phyloP scores from a whole-genome alignment of 1,140 invertebrate species.

The Brevipalpus yothersi region DNA sequence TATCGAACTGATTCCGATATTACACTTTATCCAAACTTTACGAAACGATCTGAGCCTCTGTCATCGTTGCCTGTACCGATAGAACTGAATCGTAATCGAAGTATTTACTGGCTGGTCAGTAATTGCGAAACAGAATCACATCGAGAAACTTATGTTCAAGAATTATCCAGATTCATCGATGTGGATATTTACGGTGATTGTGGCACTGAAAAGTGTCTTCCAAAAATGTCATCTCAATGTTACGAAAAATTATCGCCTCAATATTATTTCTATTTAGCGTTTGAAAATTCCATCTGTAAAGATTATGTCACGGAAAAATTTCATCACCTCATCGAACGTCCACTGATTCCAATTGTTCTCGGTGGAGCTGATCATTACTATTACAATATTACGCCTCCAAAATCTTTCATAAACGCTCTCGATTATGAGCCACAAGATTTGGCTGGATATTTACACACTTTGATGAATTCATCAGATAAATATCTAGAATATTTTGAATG shows the following conservation, averaged over 20 bases:
- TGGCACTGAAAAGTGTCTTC: conserved; percentile 14
- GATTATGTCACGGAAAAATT: conserved; percentile 24
- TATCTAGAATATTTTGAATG: conserved; percentile 19
- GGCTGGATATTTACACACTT: conserved; percentile 12
- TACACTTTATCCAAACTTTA: conserved; percentile 14
- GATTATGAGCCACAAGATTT: conserved; percentile 15
- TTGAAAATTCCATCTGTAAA: conserved; percentile 20
- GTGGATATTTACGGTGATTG: conserved; percentile 46
- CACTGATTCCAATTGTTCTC: conserved; percentile 20
- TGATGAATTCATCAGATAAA: conserved; percentile 13
- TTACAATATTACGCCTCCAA: conserved; percentile 16
- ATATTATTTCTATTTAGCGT: conserved; percentile 20
- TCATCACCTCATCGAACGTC: conserved; percentile 14
- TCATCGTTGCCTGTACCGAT: neutral
- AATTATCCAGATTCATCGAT: conserved; percentile 27
- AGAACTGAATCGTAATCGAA: conserved; percentile 10
- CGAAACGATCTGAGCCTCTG: too few species aligned
- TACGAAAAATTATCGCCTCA: conserved; percentile 10
- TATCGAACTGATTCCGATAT: conserved; percentile 71
- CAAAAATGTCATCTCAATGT: conserved; percentile 12
- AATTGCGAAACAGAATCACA: conserved; percentile 30
- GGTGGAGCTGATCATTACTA: conserved; percentile 21
- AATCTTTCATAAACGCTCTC: conserved; percentile 21
- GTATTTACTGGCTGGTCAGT: conserved; percentile 34
- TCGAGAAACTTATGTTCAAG: conserved; percentile 26